A percentile compares a stretch with the other conserved stretches of the same genome.
phyloP scores from a whole-genome alignment of 2,888 invertebrate genomes.

The Agrilus biguttatus region DNA sequence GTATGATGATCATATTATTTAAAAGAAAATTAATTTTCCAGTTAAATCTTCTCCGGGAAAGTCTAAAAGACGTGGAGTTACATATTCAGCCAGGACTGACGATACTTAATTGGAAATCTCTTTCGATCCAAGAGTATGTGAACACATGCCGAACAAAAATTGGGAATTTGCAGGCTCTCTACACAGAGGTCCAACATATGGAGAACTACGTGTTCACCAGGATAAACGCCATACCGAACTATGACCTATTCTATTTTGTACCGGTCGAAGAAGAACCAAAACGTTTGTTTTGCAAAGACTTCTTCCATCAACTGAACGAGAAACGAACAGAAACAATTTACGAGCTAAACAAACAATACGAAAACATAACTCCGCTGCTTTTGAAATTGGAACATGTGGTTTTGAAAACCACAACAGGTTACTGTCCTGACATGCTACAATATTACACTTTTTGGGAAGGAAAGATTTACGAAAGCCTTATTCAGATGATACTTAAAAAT shows the following conservation, averaged over 20 bases:
- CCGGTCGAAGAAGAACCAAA: slow-evolving; percentile 13
- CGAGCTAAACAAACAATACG: slow-evolving; percentile 56
- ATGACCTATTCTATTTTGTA: slow-evolving; percentile 40
- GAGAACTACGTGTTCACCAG: slow-evolving; percentile 45
- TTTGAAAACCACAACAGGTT: slow-evolving; percentile 63
- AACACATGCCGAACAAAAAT: slow-evolving; percentile 38
- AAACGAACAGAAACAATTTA: slow-evolving; percentile 54
- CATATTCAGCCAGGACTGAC: slow-evolving; percentile 68
- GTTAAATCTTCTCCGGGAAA: slow-evolving; percentile 52
- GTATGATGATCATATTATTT: too few relatives aligned
- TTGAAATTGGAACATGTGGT: slow-evolving; percentile 77
- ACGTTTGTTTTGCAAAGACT: slow-evolving; percentile 36
- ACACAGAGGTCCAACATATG: slow-evolving; percentile 54
- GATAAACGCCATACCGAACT: slow-evolving; percentile 39
- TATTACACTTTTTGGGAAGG: slow-evolving; percentile 76
- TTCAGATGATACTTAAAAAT: slow-evolving; percentile 54
- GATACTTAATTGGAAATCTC: slow-evolving; percentile 74
- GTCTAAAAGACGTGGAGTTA: slow-evolving; percentile 56
- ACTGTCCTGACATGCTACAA: slow-evolving; percentile 53
- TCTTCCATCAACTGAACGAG: slow-evolving; percentile 55
- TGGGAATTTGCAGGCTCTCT: slow-evolving; percentile 47
- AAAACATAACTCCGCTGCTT: slow-evolving; percentile 66
- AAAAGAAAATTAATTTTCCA: too few relatives aligned
- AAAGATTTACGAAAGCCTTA: slow-evolving; percentile 54
- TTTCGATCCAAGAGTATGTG: slow-evolving; percentile 65